Conservation (phyloP, 2,888 invertebrate genomes). For the Catotricha subobsoleta region DNA sequence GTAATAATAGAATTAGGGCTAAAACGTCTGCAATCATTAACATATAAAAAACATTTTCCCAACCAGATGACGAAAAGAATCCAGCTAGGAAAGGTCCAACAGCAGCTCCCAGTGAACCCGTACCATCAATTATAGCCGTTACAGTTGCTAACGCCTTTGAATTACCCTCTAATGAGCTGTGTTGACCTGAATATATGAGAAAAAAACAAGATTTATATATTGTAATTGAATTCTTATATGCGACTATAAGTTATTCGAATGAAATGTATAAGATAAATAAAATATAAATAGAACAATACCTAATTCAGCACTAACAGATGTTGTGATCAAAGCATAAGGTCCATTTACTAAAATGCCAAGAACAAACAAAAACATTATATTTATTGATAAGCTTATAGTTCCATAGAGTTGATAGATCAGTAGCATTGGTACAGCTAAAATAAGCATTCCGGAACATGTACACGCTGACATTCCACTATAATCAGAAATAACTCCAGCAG, state of each 20-base stretch:
- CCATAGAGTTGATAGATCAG: conserved; percentile 62
- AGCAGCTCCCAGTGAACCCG: conserved; percentile 71
- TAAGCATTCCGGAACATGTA: conserved; percentile 70
- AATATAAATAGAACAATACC: conserved; percentile 29
- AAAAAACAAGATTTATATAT: neutral
- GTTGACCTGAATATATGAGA: conserved; percentile 54
- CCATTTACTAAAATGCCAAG: conserved; percentile 82
- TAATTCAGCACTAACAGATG: conserved; percentile 86
- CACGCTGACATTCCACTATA: conserved; percentile 64
- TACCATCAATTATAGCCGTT: conserved; percentile 95
- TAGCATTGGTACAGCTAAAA: conserved; percentile 63
- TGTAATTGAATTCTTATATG: neutral
- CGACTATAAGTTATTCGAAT: no score
- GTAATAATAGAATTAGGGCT: conserved; percentile 49
- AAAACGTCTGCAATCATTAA: conserved; percentile 63
- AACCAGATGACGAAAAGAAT: conserved; percentile 52
- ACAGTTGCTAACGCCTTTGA: conserved; percentile 85
- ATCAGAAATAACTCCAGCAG: conserved; percentile 46
- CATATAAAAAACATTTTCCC: conserved; percentile 83
- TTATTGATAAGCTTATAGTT: conserved; percentile 37
- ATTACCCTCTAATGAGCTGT: conserved; percentile 66
- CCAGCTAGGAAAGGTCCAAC: conserved; percentile 82
- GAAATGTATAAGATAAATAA: no score
- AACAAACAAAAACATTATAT: conserved; percentile 48
- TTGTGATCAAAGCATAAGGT: conserved; percentile 90